Base-by-base conservation (phyloP, 2,797 vertebrate species). In the Thamnophis elegans region DNA sequence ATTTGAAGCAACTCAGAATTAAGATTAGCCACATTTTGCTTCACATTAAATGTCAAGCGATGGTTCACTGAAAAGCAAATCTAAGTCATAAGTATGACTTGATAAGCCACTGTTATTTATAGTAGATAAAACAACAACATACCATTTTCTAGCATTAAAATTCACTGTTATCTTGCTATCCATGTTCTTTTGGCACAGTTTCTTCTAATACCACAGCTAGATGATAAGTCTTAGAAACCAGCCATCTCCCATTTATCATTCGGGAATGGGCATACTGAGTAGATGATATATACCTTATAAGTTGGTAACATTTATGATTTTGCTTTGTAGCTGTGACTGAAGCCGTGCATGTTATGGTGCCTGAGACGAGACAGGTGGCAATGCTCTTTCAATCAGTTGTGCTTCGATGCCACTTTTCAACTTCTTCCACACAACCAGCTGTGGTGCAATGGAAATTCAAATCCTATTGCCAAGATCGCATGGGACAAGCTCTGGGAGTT, bases 401-500 rank as follows among this genome's bases (percentile, higher is more conserved):
- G 93, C 98, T 99, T 26, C 98, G 98, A 0, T 99, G 99, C 95
- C 98, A 98, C 93, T 99, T 98, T 97, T 98, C 98, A 78, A 99
- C 99, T 0, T 97, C 98, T 89, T 99, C 99, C 93, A 98, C 93
- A 16, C 98, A 99, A 92, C 96, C 97, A 0, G 98, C 98, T 0
- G 98, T 99, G 93, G 98, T 99, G 87, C 99, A 99, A 95, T 99
- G 99, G 99, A 98, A 98, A 97, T 99, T 99, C 97, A 99, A 99
- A 96, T 99, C 99, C 90, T 99, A 99, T 96, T 99, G 99, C 95
- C 98, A 98, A 90, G 99, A 99, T 94, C 98, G 98, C 90, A 98
- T 98, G 4, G 97, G 96, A 26, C 99, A 99, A 58, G 98, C 99
- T 94, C 97, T 99, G 97, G 98, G 97, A 88, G 97, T 98, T 97